A percentile compares a stretch with the other conserved stretches of the same genome.
Evolutionary conservation across 2,113 vertebrate genomes (phyloP).

Genomic region (Hippocampus guttulatus): DNA sequence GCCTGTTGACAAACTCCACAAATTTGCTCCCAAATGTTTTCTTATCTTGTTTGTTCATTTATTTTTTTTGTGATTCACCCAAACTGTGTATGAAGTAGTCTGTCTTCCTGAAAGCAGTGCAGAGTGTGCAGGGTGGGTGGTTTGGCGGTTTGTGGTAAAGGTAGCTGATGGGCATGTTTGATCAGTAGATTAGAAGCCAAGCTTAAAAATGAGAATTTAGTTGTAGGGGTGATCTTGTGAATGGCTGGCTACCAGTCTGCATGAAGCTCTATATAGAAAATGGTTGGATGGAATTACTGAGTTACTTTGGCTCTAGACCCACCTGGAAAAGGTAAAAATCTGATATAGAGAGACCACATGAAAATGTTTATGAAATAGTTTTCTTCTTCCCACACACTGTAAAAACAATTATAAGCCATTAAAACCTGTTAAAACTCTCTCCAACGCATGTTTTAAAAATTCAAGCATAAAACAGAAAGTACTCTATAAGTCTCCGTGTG

Average conservation of each 20-base stretch:
- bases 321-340: too few species aligned
- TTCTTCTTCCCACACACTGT: too few species aligned
- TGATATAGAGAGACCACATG: too few species aligned
- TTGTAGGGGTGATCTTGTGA: background rate
- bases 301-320: background rate
- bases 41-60: slow-evolving; percentile 35
- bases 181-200: background rate
- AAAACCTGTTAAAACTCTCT: too few species aligned
- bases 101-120: slow-evolving; percentile 29
- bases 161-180: background rate
- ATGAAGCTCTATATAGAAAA: background rate
- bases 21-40: slow-evolving; percentile 59
- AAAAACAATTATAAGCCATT: too few species aligned
- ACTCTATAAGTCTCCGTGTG: too few species aligned
- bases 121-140: slow-evolving; percentile 1
- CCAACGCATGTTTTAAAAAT: too few species aligned
- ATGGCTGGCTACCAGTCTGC: background rate
- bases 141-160: background rate
- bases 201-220: background rate
- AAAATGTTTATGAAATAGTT: too few species aligned
- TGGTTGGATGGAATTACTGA: background rate
- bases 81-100: slow-evolving; percentile 29
- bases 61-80: slow-evolving; percentile 52
- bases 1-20: slow-evolving; percentile 53
- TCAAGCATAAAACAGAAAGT: too few species aligned